Evolutionary conservation across 2,113 vertebrate species (phyloP), one percentile per base, ranked within the genome.

Genomic region (Heptranchias perlo): DNA sequence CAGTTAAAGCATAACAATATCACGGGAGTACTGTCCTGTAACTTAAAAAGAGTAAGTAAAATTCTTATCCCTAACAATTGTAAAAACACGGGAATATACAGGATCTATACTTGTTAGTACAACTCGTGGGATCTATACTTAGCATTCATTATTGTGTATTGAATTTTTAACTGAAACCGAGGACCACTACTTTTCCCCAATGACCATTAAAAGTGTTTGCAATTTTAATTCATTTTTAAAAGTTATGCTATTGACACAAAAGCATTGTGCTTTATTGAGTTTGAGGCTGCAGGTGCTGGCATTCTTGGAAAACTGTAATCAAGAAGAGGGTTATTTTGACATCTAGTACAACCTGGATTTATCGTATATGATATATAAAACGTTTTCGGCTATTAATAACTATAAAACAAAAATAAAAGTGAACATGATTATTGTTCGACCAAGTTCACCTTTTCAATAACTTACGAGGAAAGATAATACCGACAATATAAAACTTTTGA

Each of bases 11-110:
- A 65, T 47, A 67, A 58, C 61, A 47, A 69, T 67, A 47, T 14
- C 47, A 44, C 76, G 18, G 76, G n/a, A 78, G n/a, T 78, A n/a
- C 62, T 18, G 39, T 44, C 21, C 58, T 65, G 39, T 67, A 94
- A 65, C 62, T 94, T 94, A 47, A 65, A 91, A 94, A 49, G 39
- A 94, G 87, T 91, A 94, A 69, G 62, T 67, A 94, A 47, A 3
- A 94, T 49, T 67, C 62, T 47, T 67, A 47, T 67, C 62, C 62
- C 44, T 65, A 44, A 25, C 93, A 67, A 47, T 94, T 94, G 62
- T 28, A 67, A 94, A 65, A 67, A 39, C 58, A 65, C 18, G 35
- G 11, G 39, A 89, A 13, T 28, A 52, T 31, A 52, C 86, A 89
- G 52, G 11, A n/a, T 61, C 52, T n/a, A 35, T 58, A n/a, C 52